Evolutionary conservation across 2,113 vertebrate species (phyloP).

Genomic region (Pavo muticus): DNA sequence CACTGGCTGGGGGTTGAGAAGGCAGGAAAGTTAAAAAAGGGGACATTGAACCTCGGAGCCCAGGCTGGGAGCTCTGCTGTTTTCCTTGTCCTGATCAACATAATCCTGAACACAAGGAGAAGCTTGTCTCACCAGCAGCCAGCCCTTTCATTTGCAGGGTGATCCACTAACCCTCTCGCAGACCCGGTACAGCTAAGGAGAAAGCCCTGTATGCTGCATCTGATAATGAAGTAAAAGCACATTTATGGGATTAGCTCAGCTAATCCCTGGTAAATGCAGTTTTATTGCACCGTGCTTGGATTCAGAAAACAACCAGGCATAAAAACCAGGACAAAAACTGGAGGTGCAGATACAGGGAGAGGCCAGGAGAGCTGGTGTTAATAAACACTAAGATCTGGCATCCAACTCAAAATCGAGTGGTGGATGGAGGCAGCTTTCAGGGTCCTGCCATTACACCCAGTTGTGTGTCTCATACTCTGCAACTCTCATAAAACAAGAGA

Average conservation of each 20-base stretch:
- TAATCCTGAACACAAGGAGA: background rate
- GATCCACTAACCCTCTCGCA: background rate
- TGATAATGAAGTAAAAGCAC: background rate
- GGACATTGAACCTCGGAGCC: background rate
- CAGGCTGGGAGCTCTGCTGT: background rate
- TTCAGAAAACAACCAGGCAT: background rate
- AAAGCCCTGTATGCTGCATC: background rate
- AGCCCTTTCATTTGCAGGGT: fast-evolving
- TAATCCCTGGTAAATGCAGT: slow-evolving; percentile 36
- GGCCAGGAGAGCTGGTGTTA: background rate
- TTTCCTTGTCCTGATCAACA: background rate
- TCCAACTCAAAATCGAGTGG: background rate
- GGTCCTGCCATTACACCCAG: background rate
- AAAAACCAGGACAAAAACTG: background rate
- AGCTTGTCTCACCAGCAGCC: background rate
- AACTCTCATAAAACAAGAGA: background rate
- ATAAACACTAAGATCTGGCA: background rate
- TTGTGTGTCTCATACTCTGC: background rate
- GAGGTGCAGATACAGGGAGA: background rate
- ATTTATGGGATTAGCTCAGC: slow-evolving; percentile 31
- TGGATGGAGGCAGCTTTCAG: background rate
- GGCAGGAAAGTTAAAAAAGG: background rate
- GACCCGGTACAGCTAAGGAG: background rate
- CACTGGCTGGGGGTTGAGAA: background rate
- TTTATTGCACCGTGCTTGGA: background rate